A percentile compares a stretch with the other conserved stretches of the same genome.
phyloP scores from a whole-genome alignment of 2,113 vertebrate genomes.

The Cephalopterus ornatus region DNA sequence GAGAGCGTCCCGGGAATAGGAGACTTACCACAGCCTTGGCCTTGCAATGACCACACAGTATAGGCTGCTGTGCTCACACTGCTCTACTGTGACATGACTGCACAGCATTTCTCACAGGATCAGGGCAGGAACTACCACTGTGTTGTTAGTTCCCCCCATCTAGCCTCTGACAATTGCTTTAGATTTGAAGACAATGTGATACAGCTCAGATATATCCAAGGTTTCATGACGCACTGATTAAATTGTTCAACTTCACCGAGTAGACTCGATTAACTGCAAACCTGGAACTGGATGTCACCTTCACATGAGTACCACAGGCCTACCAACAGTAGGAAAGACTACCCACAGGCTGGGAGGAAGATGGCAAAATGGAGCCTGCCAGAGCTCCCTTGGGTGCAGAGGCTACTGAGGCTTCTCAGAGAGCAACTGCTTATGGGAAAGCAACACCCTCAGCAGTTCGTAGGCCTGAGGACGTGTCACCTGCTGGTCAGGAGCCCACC shows the following conservation, averaged over 20 bases:
- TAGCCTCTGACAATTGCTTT: background rate
- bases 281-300: background rate
- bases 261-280: background rate
- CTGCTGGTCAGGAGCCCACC: background rate
- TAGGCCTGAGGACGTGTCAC: background rate
- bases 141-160: no score
- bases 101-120: background rate
- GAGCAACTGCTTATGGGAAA: rapidly evolving
- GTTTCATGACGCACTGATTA: background rate
- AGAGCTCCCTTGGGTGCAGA: background rate
- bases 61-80: rapidly evolving
- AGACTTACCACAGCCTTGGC: background rate
- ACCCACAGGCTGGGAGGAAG: background rate
- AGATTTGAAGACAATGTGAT: background rate
- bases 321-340: background rate
- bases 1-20: rapidly evolving
- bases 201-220: background rate
- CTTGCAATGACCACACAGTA: background rate
- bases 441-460: background rate
- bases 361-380: background rate
- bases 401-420: background rate
- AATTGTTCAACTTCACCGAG: background rate
- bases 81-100: rapidly evolving
- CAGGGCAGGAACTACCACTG: background rate
- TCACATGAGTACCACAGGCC: background rate